Percentiles rank a stretch among this genome's conserved stretches.
Evolutionary conservation across 2,888 invertebrate species (phyloP).

Genomic region (Agrotis clavis): DNA sequence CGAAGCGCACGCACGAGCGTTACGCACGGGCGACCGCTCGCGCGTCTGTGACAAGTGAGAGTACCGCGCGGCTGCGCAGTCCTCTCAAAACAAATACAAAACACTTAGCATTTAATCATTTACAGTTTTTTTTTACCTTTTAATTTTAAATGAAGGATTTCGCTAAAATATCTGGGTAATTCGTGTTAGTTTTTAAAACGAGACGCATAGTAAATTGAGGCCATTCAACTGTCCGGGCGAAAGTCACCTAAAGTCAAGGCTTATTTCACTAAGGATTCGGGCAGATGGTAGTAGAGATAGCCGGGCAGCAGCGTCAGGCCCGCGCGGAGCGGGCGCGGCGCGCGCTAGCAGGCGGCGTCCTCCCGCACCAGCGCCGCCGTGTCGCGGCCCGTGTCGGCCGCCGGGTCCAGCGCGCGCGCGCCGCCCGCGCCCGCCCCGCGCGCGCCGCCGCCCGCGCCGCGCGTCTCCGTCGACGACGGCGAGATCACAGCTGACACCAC

Average conservation of each 20-base stretch:
- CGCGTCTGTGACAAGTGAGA: conserved; percentile 24
- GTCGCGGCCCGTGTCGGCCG: conserved; percentile 96
- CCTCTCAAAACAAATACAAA: conserved; percentile 39
- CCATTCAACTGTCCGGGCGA: conserved; percentile 7
- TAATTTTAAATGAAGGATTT: conserved; percentile 42
- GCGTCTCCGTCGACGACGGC: conserved; percentile 95
- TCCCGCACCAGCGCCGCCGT: conserved; percentile 90
- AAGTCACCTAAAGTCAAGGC: conserved; percentile 47
- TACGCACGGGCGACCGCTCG: background rate
- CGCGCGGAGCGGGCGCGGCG: conserved; percentile 41
- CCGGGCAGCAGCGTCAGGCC: conserved; percentile 26
- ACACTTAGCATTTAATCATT: conserved; percentile 57
- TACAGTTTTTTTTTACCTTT: conserved; percentile 43
- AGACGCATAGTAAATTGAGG: background rate
- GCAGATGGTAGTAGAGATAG: conserved; percentile 36
- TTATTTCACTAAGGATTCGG: conserved; percentile 49
- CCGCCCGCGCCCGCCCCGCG: conserved; percentile 79
- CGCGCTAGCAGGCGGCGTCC: conserved; percentile 91
- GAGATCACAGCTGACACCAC: conserved; percentile 94
- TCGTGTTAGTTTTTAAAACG: conserved; percentile 20
- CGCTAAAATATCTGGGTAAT: conserved; percentile 38
- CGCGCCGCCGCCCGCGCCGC: conserved; percentile 89
- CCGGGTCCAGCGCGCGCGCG: conserved; percentile 96
- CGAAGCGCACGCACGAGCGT: conserved; percentile 1
- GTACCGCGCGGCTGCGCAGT: background rate